Base-by-base conservation (phyloP, 2,888 invertebrate species). In the Habroteleia sp. region DNA sequence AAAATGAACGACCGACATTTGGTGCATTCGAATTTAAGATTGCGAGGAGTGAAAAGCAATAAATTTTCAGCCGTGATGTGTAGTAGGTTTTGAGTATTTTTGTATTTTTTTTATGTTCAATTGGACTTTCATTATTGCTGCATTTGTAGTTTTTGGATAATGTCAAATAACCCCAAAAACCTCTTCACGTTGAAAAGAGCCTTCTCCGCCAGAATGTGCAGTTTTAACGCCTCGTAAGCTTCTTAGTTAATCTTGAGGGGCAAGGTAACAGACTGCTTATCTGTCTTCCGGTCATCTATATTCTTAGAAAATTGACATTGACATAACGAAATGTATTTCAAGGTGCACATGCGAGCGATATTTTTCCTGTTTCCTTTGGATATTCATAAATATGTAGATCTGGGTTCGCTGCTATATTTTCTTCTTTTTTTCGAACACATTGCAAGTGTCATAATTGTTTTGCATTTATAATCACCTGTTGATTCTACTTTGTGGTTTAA, bases 181-280 rank as follows among this genome's bases (percentile, higher is more conserved):
- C 66, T 60, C 39, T 52, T 66, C 52, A 54, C 8, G 37, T 33
- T 52, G 44, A 56, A 46, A 46, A 41, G 74, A 23, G 66, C 33
- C 56, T 68, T 68, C 58, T 39, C 63, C 56, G 58, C 58, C 35
- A 52, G 31, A 10, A 29, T 35, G 63, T 69, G 74, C 74, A 74
- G 63, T 74, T 74, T 74, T 69, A 74, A 74, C 69, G 74, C 74
- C 69, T 69, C 74, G 74, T 74, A 63, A 74, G 74, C 74, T 31
- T 50, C 68, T 74, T 68, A 68, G 56, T 63, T 74, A 74, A 74
- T 74, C 68, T 62, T 74, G 37, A 58, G 42, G 39, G 62, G 54
- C 56, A 41, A 68, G 63, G 68, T 63, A 50, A 68, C 63, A 33
- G 48, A 58, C 60, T 52, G 31, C 20, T 48, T 62, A 56, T 54